phyloP scores from a whole-genome alignment of 2,797 vertebrate genomes.

The Ciconia nigra region DNA sequence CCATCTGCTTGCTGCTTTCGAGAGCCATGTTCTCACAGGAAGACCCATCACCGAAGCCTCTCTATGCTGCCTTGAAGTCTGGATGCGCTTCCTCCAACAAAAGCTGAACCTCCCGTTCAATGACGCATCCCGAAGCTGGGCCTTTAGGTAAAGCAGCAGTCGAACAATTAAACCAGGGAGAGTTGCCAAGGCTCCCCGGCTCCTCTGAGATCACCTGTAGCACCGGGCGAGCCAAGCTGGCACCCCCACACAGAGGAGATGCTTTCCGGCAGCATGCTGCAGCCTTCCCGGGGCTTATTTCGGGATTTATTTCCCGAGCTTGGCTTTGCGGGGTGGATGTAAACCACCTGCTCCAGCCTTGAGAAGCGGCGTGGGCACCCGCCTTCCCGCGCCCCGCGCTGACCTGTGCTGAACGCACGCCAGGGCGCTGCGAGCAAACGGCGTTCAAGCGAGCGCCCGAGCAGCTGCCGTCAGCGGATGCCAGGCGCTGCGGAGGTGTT shows the following conservation, averaged over 20 bases:
- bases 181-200: background rate
- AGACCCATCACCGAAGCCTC: background rate
- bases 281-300: background rate
- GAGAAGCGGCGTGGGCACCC: rapidly evolving
- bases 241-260: rapidly evolving
- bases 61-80: background rate
- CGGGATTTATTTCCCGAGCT: background rate
- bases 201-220: background rate
- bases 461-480: background rate
- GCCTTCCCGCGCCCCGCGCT: rapidly evolving
- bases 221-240: background rate
- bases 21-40: rapidly evolving
- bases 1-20: rapidly evolving
- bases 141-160: background rate
- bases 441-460: rapidly evolving
- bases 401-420: rapidly evolving
- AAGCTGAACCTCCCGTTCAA: background rate
- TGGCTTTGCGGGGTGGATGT: background rate
- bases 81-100: background rate
- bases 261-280: rapidly evolving
- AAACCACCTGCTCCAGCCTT: background rate
- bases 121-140: background rate
- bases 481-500: background rate
- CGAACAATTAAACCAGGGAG: background rate
- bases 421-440: background rate